Percentiles rank a stretch among this genome's conserved stretches.
Conservation (phyloP, 2,797 vertebrate genomes). For the Coregonus sp. region DNA sequence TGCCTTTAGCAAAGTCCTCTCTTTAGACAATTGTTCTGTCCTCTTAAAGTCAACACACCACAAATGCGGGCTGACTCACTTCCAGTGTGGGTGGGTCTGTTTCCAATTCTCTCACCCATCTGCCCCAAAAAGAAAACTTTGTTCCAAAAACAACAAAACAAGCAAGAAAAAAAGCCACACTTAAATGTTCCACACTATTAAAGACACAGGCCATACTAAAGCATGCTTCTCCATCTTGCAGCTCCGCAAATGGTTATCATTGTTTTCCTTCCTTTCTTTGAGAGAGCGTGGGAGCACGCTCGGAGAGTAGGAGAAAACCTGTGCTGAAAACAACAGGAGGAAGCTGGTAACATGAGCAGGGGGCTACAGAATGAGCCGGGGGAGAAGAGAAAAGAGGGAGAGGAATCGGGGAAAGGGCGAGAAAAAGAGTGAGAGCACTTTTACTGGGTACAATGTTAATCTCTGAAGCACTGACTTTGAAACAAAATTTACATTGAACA, state of each 20-base stretch:
- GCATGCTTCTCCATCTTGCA: not conserved
- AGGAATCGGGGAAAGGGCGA: not conserved
- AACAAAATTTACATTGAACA: not conserved
- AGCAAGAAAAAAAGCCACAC: conserved; percentile 20
- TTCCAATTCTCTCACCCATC: conserved; percentile 73
- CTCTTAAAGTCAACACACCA: conserved; percentile 65
- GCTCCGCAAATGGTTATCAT: conserved; percentile 56
- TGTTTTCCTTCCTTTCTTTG: conserved; percentile 72
- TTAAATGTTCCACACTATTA: conserved; percentile 26
- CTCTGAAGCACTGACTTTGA: not conserved
- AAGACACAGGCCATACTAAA: conserved; percentile 16
- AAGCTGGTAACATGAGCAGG: conserved; percentile 76
- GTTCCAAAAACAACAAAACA: conserved; percentile 61
- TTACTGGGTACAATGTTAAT: not conserved
- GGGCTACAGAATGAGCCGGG: conserved; percentile 20
- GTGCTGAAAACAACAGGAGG: conserved; percentile 78
- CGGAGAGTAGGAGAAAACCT: conserved; percentile 63
- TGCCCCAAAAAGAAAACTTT: conserved; percentile 37
- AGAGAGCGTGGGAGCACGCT: conserved; percentile 75
- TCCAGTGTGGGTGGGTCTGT: conserved; percentile 77
- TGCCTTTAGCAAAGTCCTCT: not conserved
- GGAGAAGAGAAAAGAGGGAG: conserved; percentile 27
- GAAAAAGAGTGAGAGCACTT: conserved; percentile 22
- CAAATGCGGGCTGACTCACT: conserved; percentile 73
- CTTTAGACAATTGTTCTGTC: not conserved